Conservation (phyloP, 92 coral and sea anemone genomes). For the Meandrina meandrites region DNA sequence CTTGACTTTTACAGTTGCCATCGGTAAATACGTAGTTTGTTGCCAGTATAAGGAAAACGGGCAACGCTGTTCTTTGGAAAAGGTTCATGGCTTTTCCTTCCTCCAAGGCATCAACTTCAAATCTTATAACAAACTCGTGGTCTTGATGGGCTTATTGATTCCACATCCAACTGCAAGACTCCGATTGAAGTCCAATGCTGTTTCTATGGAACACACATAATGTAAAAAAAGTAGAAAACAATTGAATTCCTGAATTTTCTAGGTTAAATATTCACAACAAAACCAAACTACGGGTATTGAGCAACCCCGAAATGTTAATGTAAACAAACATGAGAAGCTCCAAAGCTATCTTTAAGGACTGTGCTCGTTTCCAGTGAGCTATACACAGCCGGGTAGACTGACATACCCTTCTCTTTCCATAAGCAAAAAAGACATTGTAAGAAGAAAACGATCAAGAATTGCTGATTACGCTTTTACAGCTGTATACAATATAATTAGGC, state of each 20-base stretch:
- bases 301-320: slow-evolving; percentile 6
- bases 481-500: neutral
- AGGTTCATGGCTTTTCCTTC: slow-evolving; percentile 16
- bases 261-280: slow-evolving; percentile 8
- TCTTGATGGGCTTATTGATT: neutral
- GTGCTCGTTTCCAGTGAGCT: neutral
- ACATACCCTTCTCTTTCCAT: neutral
- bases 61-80: slow-evolving; percentile 11
- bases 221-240: neutral
- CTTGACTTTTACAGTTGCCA: slow-evolving; percentile 14
- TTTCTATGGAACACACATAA: neutral
- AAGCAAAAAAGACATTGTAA: neutral
- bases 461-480: neutral
- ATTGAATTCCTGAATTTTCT: neutral
- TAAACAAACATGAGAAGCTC: neutral
- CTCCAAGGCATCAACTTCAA: slow-evolving; percentile 8
- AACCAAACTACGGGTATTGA: neutral
- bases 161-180: neutral
- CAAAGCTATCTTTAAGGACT: neutral
- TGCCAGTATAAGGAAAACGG: neutral
- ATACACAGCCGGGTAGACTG: neutral
- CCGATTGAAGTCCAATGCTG: neutral
- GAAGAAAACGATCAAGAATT: neutral
- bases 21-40: slow-evolving; percentile 3
- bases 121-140: neutral